Evolutionary conservation across 2,888 invertebrate genomes (phyloP).

Genomic region (Bombylius discolor): DNA sequence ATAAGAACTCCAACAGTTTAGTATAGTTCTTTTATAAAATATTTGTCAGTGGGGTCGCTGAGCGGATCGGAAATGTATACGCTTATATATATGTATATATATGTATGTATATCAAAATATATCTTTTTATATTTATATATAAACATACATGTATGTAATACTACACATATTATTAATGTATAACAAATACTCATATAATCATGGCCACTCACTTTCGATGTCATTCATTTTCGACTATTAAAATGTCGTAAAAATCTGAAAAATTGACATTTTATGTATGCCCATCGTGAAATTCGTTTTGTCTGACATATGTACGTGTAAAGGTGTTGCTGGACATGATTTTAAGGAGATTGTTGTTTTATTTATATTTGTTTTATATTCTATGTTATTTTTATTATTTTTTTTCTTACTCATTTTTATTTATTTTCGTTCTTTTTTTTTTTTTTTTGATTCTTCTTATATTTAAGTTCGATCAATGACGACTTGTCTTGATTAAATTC

Average conservation of each 20-base stretch:
- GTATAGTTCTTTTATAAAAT: too few relatives aligned
- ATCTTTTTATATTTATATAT: background rate
- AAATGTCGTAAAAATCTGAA: conserved; percentile 8
- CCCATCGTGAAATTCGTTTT: conserved; percentile 1
- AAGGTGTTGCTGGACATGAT: conserved; percentile 4
- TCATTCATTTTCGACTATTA: conserved; percentile 8
- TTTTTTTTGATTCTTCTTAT: background rate
- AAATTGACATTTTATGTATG: conserved; percentile 5
- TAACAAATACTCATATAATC: background rate
- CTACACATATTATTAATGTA: background rate
- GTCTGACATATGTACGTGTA: background rate
- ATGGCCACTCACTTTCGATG: conserved; percentile 6
- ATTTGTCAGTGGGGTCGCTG: too few relatives aligned
- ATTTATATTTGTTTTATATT: too few relatives aligned
- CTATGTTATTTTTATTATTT: background rate
- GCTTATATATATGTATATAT: too few relatives aligned
- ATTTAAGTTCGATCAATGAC: background rate
- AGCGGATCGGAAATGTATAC: too few relatives aligned
- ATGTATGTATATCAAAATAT: too few relatives aligned
- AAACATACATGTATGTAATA: background rate
- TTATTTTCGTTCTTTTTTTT: background rate
- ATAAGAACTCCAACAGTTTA: too few relatives aligned
- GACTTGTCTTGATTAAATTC: background rate
- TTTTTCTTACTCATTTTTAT: background rate
- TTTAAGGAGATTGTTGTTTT: conserved; percentile 1